Conservation (phyloP, 2,113 vertebrate species). For the Asarcornis scutulata region DNA sequence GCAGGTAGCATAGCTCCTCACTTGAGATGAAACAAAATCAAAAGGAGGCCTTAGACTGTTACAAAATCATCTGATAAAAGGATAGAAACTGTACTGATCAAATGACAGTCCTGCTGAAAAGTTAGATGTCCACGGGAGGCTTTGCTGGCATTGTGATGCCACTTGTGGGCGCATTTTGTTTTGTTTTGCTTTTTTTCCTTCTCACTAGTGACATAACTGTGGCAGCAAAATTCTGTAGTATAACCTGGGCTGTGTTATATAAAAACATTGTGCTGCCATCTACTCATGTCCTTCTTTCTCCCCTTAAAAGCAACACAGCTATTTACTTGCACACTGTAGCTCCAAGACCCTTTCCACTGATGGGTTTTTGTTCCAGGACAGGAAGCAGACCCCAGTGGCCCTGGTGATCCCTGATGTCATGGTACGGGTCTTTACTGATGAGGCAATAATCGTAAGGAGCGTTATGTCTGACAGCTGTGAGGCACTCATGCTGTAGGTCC, state of each 20-base stretch:
- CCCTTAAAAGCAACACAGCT: not conserved
- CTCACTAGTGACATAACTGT: conserved; percentile 43
- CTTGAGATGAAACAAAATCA: rapidly evolving
- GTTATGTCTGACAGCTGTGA: not conserved
- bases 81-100: conserved; percentile 16
- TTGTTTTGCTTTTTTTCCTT: conserved; percentile 13
- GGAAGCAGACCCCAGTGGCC: not conserved
- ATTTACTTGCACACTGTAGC: not conserved
- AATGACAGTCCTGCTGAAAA: conserved; percentile 37
- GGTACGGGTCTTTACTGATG: not conserved
- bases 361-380: not conserved
- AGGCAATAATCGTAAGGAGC: not conserved
- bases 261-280: conserved; percentile 14
- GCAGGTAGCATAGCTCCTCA: not conserved
- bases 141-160: conserved; percentile 41
- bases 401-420: not conserved
- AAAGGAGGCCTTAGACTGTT: not conserved
- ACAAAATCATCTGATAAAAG: not conserved
- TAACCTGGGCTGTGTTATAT: not conserved
- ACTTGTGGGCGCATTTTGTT: conserved; percentile 46
- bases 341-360: not conserved
- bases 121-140: not conserved
- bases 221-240: conserved; percentile 44
- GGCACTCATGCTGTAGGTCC: not conserved
- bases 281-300: not conserved